Evolutionary conservation across 1,140 invertebrate genomes (phyloP), one percentile per base, ranked within the genome.

Genomic region (Stegodyphus dumicola): DNA sequence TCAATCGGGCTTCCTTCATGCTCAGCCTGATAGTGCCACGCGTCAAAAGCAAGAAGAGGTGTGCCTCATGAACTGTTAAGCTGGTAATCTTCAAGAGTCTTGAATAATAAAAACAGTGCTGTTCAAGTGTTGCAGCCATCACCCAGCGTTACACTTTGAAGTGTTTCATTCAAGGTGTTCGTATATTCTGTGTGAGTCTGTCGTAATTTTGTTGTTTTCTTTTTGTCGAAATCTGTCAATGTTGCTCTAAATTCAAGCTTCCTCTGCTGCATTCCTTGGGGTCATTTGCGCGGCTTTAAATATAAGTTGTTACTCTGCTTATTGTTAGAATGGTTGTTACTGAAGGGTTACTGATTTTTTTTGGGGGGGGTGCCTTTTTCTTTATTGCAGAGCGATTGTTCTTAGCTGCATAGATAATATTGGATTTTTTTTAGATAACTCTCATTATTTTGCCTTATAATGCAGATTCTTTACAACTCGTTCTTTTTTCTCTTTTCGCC

Each of bases 11-110:
- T 9, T 17, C 10, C 65, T n/a, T 67, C 65, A 18, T 15, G 17
- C 65, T 17, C 65, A 67, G 2, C 49, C 48, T 67, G 77, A 78
- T 69, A 69, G 66, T 78, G 77, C 65, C 77, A 78, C 77, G 77
- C 77, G 77, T 78, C 77, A 78, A 78, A 78, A 53, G 66, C 51
- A 53, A 53, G 65, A 56, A 78, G 69, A 78, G 77, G 77, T 69
- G 77, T 69, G 77, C 77, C 77, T 69, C 77, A 52, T 53, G 60
- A 77, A 77, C 65, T 52, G 51, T 78, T 78, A 64, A 78, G 52
- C 77, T 69, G 77, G 52, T 78, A 78, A 69, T 69, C 77, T 54
- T 78, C 64, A 52, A 77, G 77, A 69, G 48, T 48, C 77, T 78
- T 70, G 65, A 78, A 78, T 78, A 78, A 78, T 78, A 78, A 78